A percentile compares a stretch with the other conserved stretches of the same genome.
These are phyloP conservation scores for Aphelocoma californica DNA, from an alignment of 2,797 vertebrate species.

Conservation along the genomic window DNA sequence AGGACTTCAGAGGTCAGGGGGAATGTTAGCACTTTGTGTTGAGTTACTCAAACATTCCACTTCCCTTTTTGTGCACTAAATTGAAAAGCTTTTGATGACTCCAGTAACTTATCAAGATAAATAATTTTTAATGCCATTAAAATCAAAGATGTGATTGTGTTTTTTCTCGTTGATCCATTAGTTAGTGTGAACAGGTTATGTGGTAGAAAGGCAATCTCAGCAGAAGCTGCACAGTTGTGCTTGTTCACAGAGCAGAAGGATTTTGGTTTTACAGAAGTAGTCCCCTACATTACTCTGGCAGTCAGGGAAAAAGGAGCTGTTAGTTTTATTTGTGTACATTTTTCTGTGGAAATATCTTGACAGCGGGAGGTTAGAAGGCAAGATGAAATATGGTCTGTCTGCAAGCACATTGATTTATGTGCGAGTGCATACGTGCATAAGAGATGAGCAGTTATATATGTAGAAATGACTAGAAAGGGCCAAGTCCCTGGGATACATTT, in stretches of 20 bases:
- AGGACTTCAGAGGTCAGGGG: background rate
- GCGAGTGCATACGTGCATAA: slow-evolving; percentile 17
- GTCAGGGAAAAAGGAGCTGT: slow-evolving; percentile 8
- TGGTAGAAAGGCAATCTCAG: background rate
- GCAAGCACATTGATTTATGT: slow-evolving; percentile 41
- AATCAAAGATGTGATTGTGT: background rate
- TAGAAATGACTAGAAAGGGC: slow-evolving; percentile 24
- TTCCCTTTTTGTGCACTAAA: background rate
- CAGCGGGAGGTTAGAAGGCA: slow-evolving; percentile 44
- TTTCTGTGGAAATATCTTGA: slow-evolving; percentile 50
- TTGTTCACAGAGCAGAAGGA: background rate
- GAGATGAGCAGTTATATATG: slow-evolving; percentile 13
- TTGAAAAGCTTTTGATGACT: background rate
- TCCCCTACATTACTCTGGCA: background rate
- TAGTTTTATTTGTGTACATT: slow-evolving; percentile 33
- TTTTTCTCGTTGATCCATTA: background rate
- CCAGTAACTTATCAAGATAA: background rate
- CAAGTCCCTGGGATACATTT: background rate
- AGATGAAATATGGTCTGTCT: slow-evolving; percentile 53
- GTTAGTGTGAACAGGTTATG: background rate
- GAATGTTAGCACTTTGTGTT: background rate
- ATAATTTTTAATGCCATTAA: background rate
- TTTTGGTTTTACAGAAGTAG: background rate
- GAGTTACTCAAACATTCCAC: background rate
- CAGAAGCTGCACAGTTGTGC: background rate